Conservation (phyloP, 2,113 vertebrate genomes). For the Zapornia atra region DNA sequence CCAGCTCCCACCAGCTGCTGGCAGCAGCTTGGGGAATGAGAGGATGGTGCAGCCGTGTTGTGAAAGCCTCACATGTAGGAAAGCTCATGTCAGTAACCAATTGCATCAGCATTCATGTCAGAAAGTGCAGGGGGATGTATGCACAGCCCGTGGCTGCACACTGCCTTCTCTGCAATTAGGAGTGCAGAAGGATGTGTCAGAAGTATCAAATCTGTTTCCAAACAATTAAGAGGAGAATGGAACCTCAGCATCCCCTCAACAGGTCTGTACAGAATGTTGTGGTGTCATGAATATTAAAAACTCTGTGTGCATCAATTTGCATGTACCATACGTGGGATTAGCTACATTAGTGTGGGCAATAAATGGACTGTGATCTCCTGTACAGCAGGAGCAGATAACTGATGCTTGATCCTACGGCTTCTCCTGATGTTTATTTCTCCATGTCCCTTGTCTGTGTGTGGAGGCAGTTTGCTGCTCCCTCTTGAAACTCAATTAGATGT, state of each 20-base stretch:
- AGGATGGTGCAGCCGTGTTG: not conserved
- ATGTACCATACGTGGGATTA: not conserved
- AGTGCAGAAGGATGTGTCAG: not conserved
- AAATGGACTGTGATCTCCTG: not conserved
- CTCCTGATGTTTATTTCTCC: not conserved
- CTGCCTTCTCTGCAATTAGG: not conserved
- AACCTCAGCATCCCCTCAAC: not conserved
- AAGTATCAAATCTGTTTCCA: not conserved
- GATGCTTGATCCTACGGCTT: not conserved
- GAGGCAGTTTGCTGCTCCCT: not conserved
- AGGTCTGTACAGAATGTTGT: not conserved
- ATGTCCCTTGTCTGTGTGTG: not conserved
- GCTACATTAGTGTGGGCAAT: accelerated
- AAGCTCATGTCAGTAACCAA: not conserved
- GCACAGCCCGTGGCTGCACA: not conserved
- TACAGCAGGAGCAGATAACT: accelerated
- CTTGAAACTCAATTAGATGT: not conserved
- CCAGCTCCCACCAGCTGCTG: accelerated
- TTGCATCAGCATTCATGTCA: not conserved
- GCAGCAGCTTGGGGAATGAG: not conserved
- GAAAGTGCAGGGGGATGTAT: not conserved
- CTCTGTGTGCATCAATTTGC: accelerated
- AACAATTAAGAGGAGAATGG: not conserved
- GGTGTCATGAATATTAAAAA: not conserved
- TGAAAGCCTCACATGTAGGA: not conserved